phyloP scores from a whole-genome alignment of 2,113 vertebrate species.

The Rhinogobius similis region DNA sequence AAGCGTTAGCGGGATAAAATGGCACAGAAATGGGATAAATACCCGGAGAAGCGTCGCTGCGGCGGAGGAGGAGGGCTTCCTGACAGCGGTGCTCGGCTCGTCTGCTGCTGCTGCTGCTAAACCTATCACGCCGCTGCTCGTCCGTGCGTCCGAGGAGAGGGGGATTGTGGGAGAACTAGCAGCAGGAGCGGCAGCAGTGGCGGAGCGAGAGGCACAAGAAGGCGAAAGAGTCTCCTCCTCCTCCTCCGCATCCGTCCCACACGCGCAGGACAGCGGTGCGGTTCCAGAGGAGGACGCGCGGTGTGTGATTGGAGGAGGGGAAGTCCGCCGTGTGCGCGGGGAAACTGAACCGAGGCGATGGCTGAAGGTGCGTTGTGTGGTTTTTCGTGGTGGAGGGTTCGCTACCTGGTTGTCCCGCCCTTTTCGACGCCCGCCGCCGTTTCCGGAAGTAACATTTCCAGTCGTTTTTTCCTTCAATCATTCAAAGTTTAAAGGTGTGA shows the following conservation, averaged over 20 bases:
- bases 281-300: conserved; percentile 36
- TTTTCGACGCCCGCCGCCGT: too few relatives aligned
- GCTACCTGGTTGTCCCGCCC: too few relatives aligned
- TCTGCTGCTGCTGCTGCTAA: conserved; percentile 31
- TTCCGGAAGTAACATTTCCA: too few relatives aligned
- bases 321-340: too few relatives aligned
- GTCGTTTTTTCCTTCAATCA: too few relatives aligned
- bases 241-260: background rate
- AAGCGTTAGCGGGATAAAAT: background rate
- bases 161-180: conserved; percentile 67
- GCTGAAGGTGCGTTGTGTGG: too few relatives aligned
- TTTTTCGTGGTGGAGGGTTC: too few relatives aligned
- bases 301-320: conserved; percentile 27
- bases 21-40: conserved; percentile 26
- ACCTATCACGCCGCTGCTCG: conserved; percentile 54
- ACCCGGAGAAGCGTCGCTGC: conserved; percentile 57
- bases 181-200: background rate
- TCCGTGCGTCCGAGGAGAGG: conserved; percentile 35
- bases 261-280: background rate
- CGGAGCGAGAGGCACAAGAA: background rate
- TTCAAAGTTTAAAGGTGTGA: too few relatives aligned
- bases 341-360: too few relatives aligned
- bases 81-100: conserved; percentile 55
- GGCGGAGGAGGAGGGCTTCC: conserved; percentile 45
- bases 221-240: background rate